Evolutionary conservation across 1,140 invertebrate genomes (phyloP).

Genomic region (Lepidurus couesii): DNA sequence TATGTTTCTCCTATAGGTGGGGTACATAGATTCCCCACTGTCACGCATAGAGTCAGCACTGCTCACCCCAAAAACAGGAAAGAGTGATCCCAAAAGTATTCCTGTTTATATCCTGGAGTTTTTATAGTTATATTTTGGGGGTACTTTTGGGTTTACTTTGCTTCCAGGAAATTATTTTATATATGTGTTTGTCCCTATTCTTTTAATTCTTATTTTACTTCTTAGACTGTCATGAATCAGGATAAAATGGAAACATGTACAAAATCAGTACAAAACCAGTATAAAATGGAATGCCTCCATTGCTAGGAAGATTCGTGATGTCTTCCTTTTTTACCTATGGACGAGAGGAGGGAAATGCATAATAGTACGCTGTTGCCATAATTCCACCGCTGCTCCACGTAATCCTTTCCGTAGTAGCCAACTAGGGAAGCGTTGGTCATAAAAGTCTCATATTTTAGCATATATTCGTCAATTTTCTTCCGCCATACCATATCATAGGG

Average conservation of each 20-base stretch:
- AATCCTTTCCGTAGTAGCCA: conserved; percentile 21
- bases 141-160: too few species aligned
- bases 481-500: conserved; percentile 39
- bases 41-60: not conserved
- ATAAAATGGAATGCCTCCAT: too few species aligned
- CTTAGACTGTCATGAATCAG: too few species aligned
- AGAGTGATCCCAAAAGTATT: not conserved
- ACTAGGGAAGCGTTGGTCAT: conserved; percentile 28
- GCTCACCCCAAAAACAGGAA: not conserved
- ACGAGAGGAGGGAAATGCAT: conserved; percentile 27
- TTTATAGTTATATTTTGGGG: not conserved
- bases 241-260: too few species aligned
- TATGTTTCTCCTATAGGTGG: not conserved
- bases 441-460: conserved; percentile 31
- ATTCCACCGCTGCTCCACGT: conserved; percentile 24
- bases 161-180: too few species aligned
- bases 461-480: conserved; percentile 38
- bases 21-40: not conserved
- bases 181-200: too few species aligned
- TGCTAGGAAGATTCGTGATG: not conserved
- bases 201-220: too few species aligned
- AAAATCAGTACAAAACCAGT: too few species aligned
- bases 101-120: not conserved
- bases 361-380: conserved; percentile 30
- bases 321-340: conserved; percentile 3